Conservation (phyloP, 2,888 invertebrate genomes). For the Lycocerus yunnanus region DNA sequence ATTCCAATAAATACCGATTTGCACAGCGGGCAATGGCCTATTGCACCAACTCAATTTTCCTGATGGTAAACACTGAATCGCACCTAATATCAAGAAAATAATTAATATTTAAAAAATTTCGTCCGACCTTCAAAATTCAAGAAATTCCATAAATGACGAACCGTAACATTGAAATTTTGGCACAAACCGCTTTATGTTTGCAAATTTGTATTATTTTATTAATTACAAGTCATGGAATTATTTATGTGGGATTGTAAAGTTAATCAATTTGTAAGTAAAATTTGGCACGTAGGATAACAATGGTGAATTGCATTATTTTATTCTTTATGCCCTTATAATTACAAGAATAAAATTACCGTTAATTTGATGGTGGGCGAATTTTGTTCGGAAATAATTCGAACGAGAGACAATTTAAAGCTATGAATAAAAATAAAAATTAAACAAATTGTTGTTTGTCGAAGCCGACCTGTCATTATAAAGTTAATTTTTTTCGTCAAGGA, state of each 20-base stretch:
- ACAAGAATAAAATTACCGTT: constrained; percentile 1
- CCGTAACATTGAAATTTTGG: background rate
- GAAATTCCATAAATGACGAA: background rate
- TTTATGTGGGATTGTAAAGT: constrained; percentile 7
- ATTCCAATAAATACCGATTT: background rate
- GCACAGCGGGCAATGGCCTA: background rate
- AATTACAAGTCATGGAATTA: background rate
- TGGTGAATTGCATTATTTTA: constrained; percentile 17
- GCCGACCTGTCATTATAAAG: background rate
- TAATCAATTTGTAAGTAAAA: constrained; percentile 13
- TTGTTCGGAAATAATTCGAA: background rate
- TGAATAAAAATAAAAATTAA: background rate
- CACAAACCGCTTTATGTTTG: background rate
- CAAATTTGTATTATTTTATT: background rate
- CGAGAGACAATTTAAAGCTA: background rate
- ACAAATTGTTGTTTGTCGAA: background rate
- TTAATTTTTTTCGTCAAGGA: background rate
- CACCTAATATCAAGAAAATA: background rate
- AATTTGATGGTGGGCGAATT: background rate
- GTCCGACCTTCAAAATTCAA: background rate
- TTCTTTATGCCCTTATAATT: constrained; percentile 12
- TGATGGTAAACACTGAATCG: too few species aligned
- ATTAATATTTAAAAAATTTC: background rate
- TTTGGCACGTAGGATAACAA: constrained; percentile 19
- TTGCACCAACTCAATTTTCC: background rate